phyloP scores from a whole-genome alignment of 1,140 invertebrate genomes.

The Lamellibrachia luymesi region DNA sequence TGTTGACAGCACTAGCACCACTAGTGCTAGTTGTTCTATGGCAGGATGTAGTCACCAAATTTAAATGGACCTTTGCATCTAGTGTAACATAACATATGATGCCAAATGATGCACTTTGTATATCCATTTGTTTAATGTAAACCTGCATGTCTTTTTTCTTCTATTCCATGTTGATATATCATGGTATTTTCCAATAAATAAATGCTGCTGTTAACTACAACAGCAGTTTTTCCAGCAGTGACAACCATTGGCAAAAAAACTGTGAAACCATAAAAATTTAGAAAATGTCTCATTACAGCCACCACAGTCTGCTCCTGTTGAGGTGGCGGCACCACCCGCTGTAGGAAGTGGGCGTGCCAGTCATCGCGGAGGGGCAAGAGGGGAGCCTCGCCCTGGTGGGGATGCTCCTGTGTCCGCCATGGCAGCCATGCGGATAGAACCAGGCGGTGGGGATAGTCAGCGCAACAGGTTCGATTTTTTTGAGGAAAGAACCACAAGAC shows the following conservation, averaged over 20 bases:
- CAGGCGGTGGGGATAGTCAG: neutral
- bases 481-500: neutral
- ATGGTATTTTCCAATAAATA: neutral
- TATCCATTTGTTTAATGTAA: too few species aligned
- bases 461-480: neutral
- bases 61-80: too few species aligned
- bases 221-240: neutral
- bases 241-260: too few species aligned
- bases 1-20: too few species aligned
- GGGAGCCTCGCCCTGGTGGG: slow-evolving; percentile 6
- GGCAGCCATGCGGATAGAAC: slow-evolving; percentile 2
- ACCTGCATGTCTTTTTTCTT: neutral
- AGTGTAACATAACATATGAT: too few species aligned
- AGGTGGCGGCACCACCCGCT: neutral
- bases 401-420: neutral
- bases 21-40: too few species aligned
- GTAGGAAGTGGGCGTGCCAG: slow-evolving; percentile 12
- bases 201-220: slow-evolving; percentile 1
- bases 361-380: slow-evolving; percentile 6
- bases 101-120: too few species aligned
- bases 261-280: neutral
- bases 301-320: neutral
- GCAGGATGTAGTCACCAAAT: too few species aligned
- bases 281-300: neutral
- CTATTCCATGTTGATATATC: neutral